phyloP scores from a whole-genome alignment of 2,888 invertebrate genomes.

The Diarsia rubi region DNA sequence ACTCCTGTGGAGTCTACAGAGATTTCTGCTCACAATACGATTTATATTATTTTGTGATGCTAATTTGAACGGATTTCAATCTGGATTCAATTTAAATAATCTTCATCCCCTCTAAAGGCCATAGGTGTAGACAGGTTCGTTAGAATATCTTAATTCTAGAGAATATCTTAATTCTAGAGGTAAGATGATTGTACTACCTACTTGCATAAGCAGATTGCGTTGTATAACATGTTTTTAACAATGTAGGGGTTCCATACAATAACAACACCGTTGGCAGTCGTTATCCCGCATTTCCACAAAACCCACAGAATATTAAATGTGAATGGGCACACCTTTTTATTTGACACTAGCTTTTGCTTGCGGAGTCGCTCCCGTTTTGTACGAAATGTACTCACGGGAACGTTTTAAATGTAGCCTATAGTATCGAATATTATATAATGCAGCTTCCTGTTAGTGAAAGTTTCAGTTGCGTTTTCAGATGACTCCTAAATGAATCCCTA shows the following conservation, averaged over 20 bases:
- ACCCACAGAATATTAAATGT: slow-evolving; percentile 23
- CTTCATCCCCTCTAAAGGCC: neutral
- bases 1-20: neutral
- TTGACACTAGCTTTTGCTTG: too few species aligned
- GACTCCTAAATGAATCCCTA: neutral
- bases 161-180: too few species aligned
- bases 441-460: too few species aligned
- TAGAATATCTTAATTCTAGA: neutral
- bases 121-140: slow-evolving; percentile 7
- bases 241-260: slow-evolving; percentile 12
- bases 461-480: neutral
- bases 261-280: slow-evolving; percentile 43
- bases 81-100: slow-evolving; percentile 15
- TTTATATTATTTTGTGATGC: slow-evolving; percentile 5
- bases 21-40: neutral
- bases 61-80: neutral
- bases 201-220: neutral
- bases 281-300: slow-evolving; percentile 55
- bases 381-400: too few species aligned
- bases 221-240: neutral
- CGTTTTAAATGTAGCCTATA: too few species aligned
- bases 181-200: too few species aligned
- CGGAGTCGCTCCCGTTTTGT: too few species aligned
- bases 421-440: too few species aligned
- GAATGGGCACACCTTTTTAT: slow-evolving; percentile 10